Base-by-base conservation (phyloP, 2,888 invertebrate genomes). In the Aphodius granarius region DNA sequence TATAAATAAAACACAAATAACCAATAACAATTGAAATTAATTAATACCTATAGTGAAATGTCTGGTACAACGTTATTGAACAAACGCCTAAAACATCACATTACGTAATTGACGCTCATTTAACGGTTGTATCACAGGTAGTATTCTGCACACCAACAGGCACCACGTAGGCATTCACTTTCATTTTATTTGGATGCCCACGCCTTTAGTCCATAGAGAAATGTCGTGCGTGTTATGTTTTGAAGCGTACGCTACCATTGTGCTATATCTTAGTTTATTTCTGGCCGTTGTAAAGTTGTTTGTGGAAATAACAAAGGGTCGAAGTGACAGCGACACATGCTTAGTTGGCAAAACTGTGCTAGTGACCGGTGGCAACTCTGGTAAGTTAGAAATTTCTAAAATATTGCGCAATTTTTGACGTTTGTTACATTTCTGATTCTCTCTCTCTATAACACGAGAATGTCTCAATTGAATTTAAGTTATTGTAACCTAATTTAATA, bases 321-420 rank as follows among this genome's bases (percentile, higher is more conserved):
- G 16, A 62, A 16, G 20, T 4, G 63, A 63, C 43, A 72, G 72
- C 20, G 9, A 43, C 18, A 72, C 72, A 63, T 72, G 72, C n/a
- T 72, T 72, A 17, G 63, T 63, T 72, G 72, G 72, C 9, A 63
- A 72, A 72, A 72, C 72, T n/a, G 72, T 63, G 9, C 20, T 72
- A 20, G 63, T 72, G 63, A 72, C 72, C 19, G 72, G 72, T 63
- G 72, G 72, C 17, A 72, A 72, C 15, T 72, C 72, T 19, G 72
- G 72, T 72, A 17, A 17, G 72, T 19, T 43, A n/a, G n/a, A n/a
- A n/a, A n/a, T n/a, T n/a, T n/a, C 20, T 72, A 16, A 19, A 17
- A 66, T 43, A 43, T 43, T 43, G 1, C 66, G 19, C 16, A 18
- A 66, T 20, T n/a, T n/a, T n/a, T n/a, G n/a, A n/a, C n/a, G n/a